Evolutionary conservation across 1,140 invertebrate genomes (phyloP), one percentile per base, ranked within the genome.

Genomic region (Wiebesia pumilae): DNA sequence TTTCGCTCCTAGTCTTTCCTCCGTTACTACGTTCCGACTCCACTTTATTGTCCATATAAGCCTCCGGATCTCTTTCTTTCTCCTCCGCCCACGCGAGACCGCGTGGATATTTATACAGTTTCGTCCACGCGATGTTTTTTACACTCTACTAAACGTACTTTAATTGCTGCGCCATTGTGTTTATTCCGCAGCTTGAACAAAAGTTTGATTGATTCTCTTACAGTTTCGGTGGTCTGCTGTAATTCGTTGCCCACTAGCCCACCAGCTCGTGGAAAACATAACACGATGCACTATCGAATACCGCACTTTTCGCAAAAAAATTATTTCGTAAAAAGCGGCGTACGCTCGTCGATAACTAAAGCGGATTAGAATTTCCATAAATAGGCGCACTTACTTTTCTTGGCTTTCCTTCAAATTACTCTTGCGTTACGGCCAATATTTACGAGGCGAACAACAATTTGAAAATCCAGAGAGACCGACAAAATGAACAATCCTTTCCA

Each of bases 41-140:
- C 69, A 24, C 69, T 71, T 38, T 71, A 40, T 71, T 71, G 40
- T 75, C 69, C n/a, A n/a, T n/a, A n/a, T n/a, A n/a, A n/a, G n/a
- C n/a, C 40, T 75, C 16, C 38, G 4, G 4, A 24, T 73, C 69
- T 4, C 4, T 14, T 35, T 24, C 35, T 21, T 40, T 35, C 35
- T 33, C 35, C 16, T 54, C 51, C 51, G 9, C 51, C 16, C 2
- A 54, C 19, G 30, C 14, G 67, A 69, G n/a, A 67, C n/a, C 24
- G 4, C 3, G 7, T 30, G 38, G 69, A 38, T 38, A 71, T 33
- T 38, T 12, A 14, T 38, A 21, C 40, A 71, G 21, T 71, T 21
- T 71, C 35, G 21, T 38, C 33, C 24, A n/a, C 71, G 27, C 21
- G 71, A 75, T 75, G 10, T 43, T 43, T 0, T 75, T 75, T 27